Evolutionary conservation across 2,113 vertebrate species (phyloP).

Genomic region (Trematomus loennbergii): DNA sequence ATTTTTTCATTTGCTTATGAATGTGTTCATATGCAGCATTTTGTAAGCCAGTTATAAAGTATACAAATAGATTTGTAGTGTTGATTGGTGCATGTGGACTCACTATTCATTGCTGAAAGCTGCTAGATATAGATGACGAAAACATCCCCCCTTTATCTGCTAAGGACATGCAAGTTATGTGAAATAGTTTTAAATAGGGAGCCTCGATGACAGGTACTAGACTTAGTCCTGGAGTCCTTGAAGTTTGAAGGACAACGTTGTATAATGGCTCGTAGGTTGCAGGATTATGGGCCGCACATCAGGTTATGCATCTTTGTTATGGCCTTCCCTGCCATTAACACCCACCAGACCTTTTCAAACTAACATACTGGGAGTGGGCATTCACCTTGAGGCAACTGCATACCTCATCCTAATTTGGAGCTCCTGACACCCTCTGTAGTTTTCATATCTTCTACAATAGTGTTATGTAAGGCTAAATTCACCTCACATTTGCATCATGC

Average conservation of each 20-base stretch:
- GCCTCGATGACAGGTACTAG: neutral
- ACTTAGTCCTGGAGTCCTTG: neutral
- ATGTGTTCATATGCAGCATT: conserved; percentile 1
- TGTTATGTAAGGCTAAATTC: neutral
- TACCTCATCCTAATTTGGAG: neutral
- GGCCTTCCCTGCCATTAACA: conserved; percentile 8
- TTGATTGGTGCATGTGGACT: conserved; percentile 18
- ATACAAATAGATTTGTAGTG: neutral
- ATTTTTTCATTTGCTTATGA: conserved; percentile 11
- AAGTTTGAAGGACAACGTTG: neutral
- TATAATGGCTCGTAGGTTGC: neutral
- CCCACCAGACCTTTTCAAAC: neutral
- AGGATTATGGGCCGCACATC: neutral
- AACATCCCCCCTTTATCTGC: no score
- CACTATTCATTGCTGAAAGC: neutral
- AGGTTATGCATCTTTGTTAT: neutral
- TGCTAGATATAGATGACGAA: neutral
- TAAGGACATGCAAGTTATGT: neutral
- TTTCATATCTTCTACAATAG: neutral
- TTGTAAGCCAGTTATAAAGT: neutral
- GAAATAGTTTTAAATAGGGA: neutral
- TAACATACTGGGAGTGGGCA: neutral
- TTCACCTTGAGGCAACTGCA: conserved; percentile 3
- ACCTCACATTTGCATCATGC: neutral
- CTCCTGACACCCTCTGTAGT: neutral